Evolutionary conservation across 2,797 vertebrate species (phyloP), one percentile per base, ranked within the genome.

Genomic region (Cheirogaleus major): DNA sequence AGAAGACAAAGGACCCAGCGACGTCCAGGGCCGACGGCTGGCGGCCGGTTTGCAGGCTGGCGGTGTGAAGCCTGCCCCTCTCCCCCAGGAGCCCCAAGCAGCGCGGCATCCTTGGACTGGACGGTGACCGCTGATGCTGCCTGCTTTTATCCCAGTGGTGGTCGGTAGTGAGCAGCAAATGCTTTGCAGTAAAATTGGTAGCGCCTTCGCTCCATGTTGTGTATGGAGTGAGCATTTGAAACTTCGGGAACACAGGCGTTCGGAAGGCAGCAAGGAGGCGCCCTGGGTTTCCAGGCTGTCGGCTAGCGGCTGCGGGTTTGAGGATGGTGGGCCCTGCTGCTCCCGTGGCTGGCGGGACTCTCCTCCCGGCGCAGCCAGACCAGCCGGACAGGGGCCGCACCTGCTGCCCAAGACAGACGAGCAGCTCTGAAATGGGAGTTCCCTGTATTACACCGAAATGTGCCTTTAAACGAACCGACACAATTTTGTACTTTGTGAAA

Each of bases 391-490:
- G 41, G 8, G 57, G 50, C 27, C 5, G 5, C 9, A 4, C 2
- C 57, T 69, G 2, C 82, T 32, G 67, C 43, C n/a, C 5, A 11
- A 6, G 72, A 50, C 30, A 76, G 45, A 18, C 59, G 12, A 20
- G 14, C 67, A n/a, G 52, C 91, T 91, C 82, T 57, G 63, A 38
- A 32, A 41, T 2, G 25, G 25, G 57, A 52, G 79, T 27, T 27
- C 75, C 85, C n/a, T 14, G 4, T 32, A 5, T 50, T 38, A 22
- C 52, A 55, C 50, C 5, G n/a, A 50, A 73, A 65, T 15, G 97
- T 98, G 97, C 98, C 96, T 98, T 97, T 81, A 18, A 59, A 61
- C 72, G 95, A 88, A 59, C 65, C 14, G 0, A 59, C 63, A 30
- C 4, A 2, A 12, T 67, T 76, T 82, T 86, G 69, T 95, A 43